A percentile compares a stretch with the other conserved stretches of the same genome.
phyloP scores from a whole-genome alignment of 2,888 invertebrate species.

The Meta bourneti region DNA sequence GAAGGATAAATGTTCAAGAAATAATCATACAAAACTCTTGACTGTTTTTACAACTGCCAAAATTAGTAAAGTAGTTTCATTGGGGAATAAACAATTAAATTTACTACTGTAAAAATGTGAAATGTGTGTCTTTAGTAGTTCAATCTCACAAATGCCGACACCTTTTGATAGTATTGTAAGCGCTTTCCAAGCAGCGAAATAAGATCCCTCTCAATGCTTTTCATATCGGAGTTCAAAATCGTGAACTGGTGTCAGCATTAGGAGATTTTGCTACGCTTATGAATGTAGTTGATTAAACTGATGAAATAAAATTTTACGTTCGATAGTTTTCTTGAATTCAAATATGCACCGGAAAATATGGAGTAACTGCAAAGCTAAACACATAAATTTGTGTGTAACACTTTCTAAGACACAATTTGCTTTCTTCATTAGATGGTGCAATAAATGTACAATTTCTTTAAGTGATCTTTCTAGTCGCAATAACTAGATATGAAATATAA shows the following conservation, averaged over 20 bases:
- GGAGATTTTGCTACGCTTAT: slow-evolving; percentile 21
- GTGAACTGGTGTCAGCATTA: neutral
- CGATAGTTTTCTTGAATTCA: neutral
- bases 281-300: slow-evolving; percentile 37
- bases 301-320: slow-evolving; percentile 55
- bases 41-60: slow-evolving; percentile 40
- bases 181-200: neutral
- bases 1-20: no score
- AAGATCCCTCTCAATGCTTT: slow-evolving; percentile 14
- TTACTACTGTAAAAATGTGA: neutral
- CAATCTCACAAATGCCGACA: slow-evolving; percentile 1
- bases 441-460: no score
- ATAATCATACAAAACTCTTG: neutral
- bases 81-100: slow-evolving; percentile 8
- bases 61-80: neutral
- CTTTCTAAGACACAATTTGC: no score
- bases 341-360: no score
- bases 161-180: neutral
- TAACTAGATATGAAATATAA: no score
- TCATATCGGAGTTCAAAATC: neutral
- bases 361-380: no score
- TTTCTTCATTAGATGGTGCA: no score
- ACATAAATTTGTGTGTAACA: no score
- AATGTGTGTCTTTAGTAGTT: neutral
- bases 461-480: no score